Evolutionary conservation across 2,888 invertebrate genomes (phyloP), one percentile per base, ranked within the genome.

Genomic region (Drosophila infuscata): DNA sequence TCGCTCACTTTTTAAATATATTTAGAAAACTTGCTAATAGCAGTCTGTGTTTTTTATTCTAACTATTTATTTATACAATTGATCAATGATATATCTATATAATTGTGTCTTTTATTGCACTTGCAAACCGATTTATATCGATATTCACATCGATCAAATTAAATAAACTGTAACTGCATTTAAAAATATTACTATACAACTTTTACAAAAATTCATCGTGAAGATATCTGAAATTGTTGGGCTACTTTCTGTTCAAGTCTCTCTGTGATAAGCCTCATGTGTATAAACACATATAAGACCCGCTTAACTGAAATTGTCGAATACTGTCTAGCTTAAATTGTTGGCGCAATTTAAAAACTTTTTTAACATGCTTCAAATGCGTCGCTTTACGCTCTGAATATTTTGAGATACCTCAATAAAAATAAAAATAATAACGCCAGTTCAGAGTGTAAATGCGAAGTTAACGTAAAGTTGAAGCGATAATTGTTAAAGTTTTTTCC

Each of bases 341-440:
- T 46, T 46, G 15, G 25, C 8, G 33, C 6, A 60, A 32, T 58
- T 46, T 46, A 33, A 32, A 38, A 35, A 49, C 17, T n/a, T 20
- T 71, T 56, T 46, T 73, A 71, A 78, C 82, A 84, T 84, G 87
- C 84, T 80, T 80, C 82, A 74, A 87, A 80, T 73, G 68, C 61
- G 60, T 73, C 53, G 75, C 81, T 86, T 88, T 85, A 83, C 85
- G 85, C 85, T 86, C 88, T 81, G 57, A 66, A 85, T 72, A 85
- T 68, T 88, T 84, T 70, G 49, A 79, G 35, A 57, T 59, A 58
- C 8, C 43, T 43, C 49, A 65, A 35, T 36, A 46, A 62, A 48
- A 60, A 29, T 29, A 5, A 25, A 25, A 25, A 30, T 30, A n/a
- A 15, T 29, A 35, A 30, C 43, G 35, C 41, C 62, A 82, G 85